Base-by-base conservation (phyloP, 2,888 invertebrate genomes). In the Seira sanloemensis region DNA sequence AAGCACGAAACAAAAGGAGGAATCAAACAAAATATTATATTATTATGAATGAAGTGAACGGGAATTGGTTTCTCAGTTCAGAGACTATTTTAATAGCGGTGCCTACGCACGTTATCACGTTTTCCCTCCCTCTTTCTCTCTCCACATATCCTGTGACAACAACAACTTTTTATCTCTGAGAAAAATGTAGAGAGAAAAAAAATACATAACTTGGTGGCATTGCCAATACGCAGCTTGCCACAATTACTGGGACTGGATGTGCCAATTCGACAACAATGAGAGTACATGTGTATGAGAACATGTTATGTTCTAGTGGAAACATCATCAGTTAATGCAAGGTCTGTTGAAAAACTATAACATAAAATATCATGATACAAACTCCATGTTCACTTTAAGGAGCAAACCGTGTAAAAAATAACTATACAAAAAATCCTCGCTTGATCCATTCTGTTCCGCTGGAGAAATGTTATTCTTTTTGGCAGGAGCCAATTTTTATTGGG, bases 391-490 rank as follows among this genome's bases (percentile, higher is more conserved):
- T n/a, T 58, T 37, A 9, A 37, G 12, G 7, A 37, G 12, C 37
- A 9, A 9, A 37, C 7, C 5, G 5, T 5, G 37, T 37, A 12
- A 37, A 37, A 5, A 37, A 37, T 37, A 37, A 37, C 37, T 5
- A 9, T 9, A 37, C 37, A 37, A 9, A 37, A 37, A 37, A 12
- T 18, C 58, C n/a, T 58, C n/a, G n/a, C n/a, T 58, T 58, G 5
- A 16, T 58, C 2, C n/a, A 18, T 58, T 58, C n/a, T n/a, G n/a
- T n/a, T n/a, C 9, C 58, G n/a, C 16, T 58, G 58, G n/a, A n/a
- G 58, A 69, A 80, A 74, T 80, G 80, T 75, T 80, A 75, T 75
- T 75, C 75, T 68, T 75, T 75, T 80, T 80, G 80, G 80, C 80
- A 80, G 80, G 69, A 58, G 58, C 58, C 74, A 74, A 69, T 68